Conservation (phyloP, 1,140 invertebrate genomes). For the Drosophila ananassae region DNA sequence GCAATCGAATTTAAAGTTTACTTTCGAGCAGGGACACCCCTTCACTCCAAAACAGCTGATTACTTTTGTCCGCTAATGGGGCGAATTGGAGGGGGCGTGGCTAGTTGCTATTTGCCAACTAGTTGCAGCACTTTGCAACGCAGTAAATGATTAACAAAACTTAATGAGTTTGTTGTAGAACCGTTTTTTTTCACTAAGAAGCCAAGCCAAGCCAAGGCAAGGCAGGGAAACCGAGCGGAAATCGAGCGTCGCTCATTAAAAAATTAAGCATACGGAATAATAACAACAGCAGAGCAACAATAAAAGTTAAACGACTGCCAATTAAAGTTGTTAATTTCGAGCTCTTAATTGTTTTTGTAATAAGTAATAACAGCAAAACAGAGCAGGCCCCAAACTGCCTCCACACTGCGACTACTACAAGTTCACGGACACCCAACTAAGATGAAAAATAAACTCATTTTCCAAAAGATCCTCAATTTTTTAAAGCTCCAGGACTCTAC, state of each 20-base stretch:
- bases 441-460: slow-evolving; percentile 5
- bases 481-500: too few species aligned
- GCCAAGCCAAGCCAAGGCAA: not conserved
- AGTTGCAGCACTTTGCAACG: slow-evolving; percentile 56
- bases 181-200: slow-evolving; percentile 62
- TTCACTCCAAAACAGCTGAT: slow-evolving; percentile 68
- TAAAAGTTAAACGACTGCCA: slow-evolving; percentile 69
- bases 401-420: slow-evolving; percentile 28
- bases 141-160: slow-evolving; percentile 75
- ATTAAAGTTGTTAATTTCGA: slow-evolving; percentile 67
- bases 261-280: slow-evolving; percentile 71
- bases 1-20: slow-evolving; percentile 50
- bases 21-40: slow-evolving; percentile 58
- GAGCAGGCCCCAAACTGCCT: slow-evolving; percentile 14
- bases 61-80: slow-evolving; percentile 48
- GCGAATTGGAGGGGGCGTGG: slow-evolving; percentile 43
- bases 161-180: slow-evolving; percentile 80
- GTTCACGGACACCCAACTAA: slow-evolving; percentile 57
- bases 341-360: slow-evolving; percentile 67
- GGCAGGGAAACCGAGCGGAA: slow-evolving; percentile 24
- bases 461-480: not conserved
- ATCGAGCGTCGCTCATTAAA: slow-evolving; percentile 72
- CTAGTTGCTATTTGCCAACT: slow-evolving; percentile 21
- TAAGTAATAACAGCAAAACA: slow-evolving; percentile 70
- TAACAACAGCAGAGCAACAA: slow-evolving; percentile 44